phyloP scores from a whole-genome alignment of 2,888 invertebrate species.

The Desoria tigrina region DNA sequence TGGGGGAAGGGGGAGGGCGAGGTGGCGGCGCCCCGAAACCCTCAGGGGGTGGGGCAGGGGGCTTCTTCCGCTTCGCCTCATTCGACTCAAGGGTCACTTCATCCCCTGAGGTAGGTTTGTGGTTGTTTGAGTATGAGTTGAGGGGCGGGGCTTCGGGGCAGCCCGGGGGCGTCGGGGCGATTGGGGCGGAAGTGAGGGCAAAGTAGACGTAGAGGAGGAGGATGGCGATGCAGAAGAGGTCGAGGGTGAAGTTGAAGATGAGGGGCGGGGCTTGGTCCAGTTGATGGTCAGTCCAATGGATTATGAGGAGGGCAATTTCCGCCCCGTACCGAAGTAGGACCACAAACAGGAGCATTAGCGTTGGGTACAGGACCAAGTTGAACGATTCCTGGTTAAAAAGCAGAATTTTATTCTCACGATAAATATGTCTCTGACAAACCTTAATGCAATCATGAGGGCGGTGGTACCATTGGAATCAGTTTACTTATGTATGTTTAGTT shows the following conservation, averaged over 20 bases:
- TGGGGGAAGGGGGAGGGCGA: conserved; percentile 23
- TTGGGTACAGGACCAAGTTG: conserved; percentile 36
- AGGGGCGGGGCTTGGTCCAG: conserved; percentile 18
- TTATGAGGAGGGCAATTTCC: conserved; percentile 29
- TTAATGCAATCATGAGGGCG: no score
- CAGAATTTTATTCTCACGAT: no score
- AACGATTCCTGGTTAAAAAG: conserved; percentile 28
- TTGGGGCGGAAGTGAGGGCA: conserved; percentile 31
- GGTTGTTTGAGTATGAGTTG: no score
- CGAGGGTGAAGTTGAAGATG: conserved; percentile 29
- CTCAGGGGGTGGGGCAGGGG: conserved; percentile 6
- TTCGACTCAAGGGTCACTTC: neutral
- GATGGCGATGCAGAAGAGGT: conserved; percentile 25
- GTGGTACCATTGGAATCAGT: no score
- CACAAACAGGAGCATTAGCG: conserved; percentile 33
- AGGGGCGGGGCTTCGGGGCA: no score
- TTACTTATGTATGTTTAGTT: no score
- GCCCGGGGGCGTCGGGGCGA: neutral
- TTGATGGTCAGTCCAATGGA: conserved; percentile 39
- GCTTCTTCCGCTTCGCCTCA: conserved; percentile 12
- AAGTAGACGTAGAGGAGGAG: conserved; percentile 35
- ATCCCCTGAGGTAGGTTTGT: no score
- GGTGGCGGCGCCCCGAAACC: neutral
- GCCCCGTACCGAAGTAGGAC: conserved; percentile 36
- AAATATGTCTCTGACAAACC: no score